Evolutionary conservation across 1,140 invertebrate species (phyloP), one percentile per base, ranked within the genome.

Genomic region (Galendromus occidentalis): DNA sequence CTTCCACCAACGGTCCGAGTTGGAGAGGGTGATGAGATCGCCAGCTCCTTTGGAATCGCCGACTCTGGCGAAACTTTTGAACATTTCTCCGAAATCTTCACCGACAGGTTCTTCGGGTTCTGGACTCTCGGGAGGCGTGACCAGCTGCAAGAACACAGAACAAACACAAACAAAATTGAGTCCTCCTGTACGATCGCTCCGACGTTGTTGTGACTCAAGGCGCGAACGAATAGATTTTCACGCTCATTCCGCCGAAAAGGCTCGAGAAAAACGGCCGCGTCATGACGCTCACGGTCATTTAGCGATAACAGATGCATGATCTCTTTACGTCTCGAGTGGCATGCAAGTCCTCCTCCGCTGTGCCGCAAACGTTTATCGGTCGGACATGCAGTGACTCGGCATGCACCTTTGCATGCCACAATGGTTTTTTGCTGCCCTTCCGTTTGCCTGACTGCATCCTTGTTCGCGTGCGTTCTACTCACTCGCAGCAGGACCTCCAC

Each of bases 1-100:
- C 70, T 91, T 92, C 83, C 93, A 86, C 89, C 90, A 93, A 75
- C 92, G 92, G 75, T 93, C 89, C 71, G 86, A 87, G 73, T 91
- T 88, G 22, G 85, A 86, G 1, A 91, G 75, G 0, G 88, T 91
- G 63, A 92, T 87, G 22, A 81, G 79, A 74, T 86, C 89, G 6
- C 90, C 90, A 71, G 89, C 86, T 9, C 85, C 86, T 71, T 88
- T 90, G 0, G 80, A 79, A 72, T 91, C 87, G 0, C 90, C 90
- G 71, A 92, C 92, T 76, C 89, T 89, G 1, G 86, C 83, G 73
- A 91, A 92, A 0, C 76, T 74, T 67, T 81, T 78, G 72, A 85
- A 85, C 59, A 75, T 72, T 25, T 79, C 76, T 44, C 72, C 71
- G 22, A 80, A 71, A 9, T 59, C 51, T 22, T 59, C 51, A 33